Evolutionary conservation across 2,113 vertebrate genomes (phyloP).

Genomic region (Harpagus bidentatus): DNA sequence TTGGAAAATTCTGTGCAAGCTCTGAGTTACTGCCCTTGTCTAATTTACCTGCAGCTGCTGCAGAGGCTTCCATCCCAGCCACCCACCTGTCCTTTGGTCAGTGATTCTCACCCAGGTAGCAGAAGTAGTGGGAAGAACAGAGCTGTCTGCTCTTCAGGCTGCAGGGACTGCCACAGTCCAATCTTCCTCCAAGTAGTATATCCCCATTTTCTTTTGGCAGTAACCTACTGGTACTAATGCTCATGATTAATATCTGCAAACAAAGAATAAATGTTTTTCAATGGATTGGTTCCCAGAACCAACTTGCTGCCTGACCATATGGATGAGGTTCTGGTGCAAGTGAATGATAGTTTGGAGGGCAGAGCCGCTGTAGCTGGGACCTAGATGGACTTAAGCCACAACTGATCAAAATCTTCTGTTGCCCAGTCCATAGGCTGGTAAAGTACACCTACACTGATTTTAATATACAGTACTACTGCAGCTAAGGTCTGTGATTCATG

Average conservation of each 20-base stretch:
- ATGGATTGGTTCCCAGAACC: neutral
- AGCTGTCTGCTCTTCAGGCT: neutral
- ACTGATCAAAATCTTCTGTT: neutral
- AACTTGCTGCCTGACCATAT: neutral
- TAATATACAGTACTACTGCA: neutral
- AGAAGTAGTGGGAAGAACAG: neutral
- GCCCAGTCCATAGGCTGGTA: neutral
- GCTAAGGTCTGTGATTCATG: neutral
- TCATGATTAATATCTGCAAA: neutral
- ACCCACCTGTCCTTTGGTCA: neutral
- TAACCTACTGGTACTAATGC: neutral
- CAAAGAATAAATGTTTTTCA: neutral
- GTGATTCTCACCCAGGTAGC: neutral
- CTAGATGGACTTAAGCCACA: neutral
- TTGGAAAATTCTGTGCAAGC: neutral
- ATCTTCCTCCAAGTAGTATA: neutral
- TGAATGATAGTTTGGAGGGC: neutral
- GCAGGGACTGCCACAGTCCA: neutral
- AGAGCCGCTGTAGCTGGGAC: fast-evolving
- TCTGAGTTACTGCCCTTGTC: neutral
- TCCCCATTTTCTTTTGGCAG: neutral
- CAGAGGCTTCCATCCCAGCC: neutral
- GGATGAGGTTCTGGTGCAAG: neutral
- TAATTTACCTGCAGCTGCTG: neutral
- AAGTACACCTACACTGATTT: neutral